These are phyloP conservation scores for Balanococcus diminutus DNA, from an alignment of 2,888 invertebrate species.

Conservation along the genomic window DNA sequence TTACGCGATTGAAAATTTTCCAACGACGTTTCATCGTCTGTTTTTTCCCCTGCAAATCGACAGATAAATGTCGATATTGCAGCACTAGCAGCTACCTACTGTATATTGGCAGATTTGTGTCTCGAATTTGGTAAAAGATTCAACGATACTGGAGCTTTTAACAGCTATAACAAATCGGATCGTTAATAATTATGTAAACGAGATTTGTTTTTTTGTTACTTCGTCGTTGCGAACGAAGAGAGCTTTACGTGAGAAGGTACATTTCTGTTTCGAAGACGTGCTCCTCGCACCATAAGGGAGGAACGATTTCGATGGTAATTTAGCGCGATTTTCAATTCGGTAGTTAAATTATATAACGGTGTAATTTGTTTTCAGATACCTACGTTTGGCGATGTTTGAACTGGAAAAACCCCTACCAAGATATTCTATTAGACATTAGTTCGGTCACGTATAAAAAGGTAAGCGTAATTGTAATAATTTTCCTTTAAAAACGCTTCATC, in stretches of 20 bases:
- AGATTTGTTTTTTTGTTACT: not conserved
- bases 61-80: not conserved
- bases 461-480: constrained; percentile 27
- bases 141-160: not conserved
- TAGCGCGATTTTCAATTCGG: not conserved
- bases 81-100: not conserved
- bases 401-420: not conserved
- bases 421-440: not conserved
- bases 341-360: not conserved
- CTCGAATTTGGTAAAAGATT: not conserved
- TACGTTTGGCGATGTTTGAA: not conserved
- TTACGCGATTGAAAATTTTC: constrained; percentile 7
- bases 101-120: not conserved
- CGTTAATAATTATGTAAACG: not conserved
- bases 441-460: constrained; percentile 7
- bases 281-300: not conserved
- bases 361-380: constrained; percentile 3
- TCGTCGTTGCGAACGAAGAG: not conserved
- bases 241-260: not conserved
- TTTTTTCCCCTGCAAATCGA: not conserved
- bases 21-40: not conserved
- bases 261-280: not conserved
- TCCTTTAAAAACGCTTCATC: constrained; percentile 23
- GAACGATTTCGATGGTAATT: not conserved
- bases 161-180: not conserved